These are phyloP conservation scores for Atherinosoma microstoma DNA, from an alignment of 2,797 vertebrate species.

Conservation along the genomic window DNA sequence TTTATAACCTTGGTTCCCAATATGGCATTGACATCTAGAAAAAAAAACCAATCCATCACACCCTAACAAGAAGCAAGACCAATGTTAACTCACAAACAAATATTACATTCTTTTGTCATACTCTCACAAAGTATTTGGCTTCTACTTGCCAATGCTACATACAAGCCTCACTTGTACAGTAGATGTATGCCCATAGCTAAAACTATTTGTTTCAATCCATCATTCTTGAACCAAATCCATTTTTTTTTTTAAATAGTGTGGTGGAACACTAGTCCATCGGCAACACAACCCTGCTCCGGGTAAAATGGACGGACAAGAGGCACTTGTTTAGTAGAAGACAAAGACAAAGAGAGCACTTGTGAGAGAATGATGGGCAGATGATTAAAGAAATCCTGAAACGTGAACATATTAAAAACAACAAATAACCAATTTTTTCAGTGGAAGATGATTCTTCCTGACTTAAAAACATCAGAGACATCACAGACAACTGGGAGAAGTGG, in stretches of 20 bases:
- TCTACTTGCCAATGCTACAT: conserved; percentile 37
- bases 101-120: conserved; percentile 34
- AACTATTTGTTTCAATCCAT: conserved; percentile 61
- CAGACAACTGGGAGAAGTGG: not conserved
- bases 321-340: conserved; percentile 32
- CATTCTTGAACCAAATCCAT: conserved; percentile 57
- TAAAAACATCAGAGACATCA: conserved; percentile 23
- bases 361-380: conserved; percentile 7
- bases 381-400: conserved; percentile 21
- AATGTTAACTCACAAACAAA: conserved; percentile 51
- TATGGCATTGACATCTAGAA: conserved; percentile 31
- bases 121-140: conserved; percentile 30
- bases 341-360: conserved; percentile 1
- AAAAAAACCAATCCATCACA: conserved; percentile 52
- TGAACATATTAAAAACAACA: conserved; percentile 16
- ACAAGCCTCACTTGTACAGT: conserved; percentile 44
- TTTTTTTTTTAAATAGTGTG: conserved; percentile 65
- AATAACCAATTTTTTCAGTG: conserved; percentile 3
- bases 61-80: conserved; percentile 34
- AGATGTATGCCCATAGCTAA: conserved; percentile 53
- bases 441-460: conserved; percentile 3
- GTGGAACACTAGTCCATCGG: conserved; percentile 58
- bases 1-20: conserved; percentile 29
- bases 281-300: conserved; percentile 46
- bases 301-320: conserved; percentile 56